Base-by-base conservation (phyloP, 2,888 invertebrate species). In the Parelbella ahira region DNA sequence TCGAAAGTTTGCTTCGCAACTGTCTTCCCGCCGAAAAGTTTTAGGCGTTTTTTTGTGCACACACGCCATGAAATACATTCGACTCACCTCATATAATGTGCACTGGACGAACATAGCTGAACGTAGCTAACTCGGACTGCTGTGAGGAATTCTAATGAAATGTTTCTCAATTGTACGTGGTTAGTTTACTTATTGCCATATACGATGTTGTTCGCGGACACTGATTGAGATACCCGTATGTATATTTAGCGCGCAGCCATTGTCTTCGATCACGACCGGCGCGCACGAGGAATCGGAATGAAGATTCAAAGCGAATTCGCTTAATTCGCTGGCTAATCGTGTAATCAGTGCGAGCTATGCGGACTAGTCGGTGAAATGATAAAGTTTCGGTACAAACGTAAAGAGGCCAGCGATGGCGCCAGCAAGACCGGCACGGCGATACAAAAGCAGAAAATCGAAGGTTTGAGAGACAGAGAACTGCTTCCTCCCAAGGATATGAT, bases 381-480 rank as follows among this genome's bases (percentile, higher is more conserved):
- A 51, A 91, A 91, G 78, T 91, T 91, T 80, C 89, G 91, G 49
- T 91, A 91, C 56, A 91, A 91, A 61, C 89, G 90, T 51, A 91
- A 91, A 69, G 91, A 91, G 65, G 61, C 68, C 46, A 76, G 52
- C 62, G 64, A 64, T 52, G 68, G 68, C 18, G 30, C 34, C 6
- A 49, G 53, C 7, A 75, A 74, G 52, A 70, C 62, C 4, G 76
- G 76, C 19, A 71, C 76, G 12, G 71, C 75, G 44, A 75, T 83
- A 46, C 86, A 84, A 67, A 86, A 86, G 66, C 81, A 80, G 68
- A 87, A 84, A 67, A 83, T 84, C 30, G 87, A 88, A 38, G 83
- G 71, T 51, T 60, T 87, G 9, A 69, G 75, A 42, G 82, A 82
- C 48, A 63, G 80, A 51, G 88, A 88, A 58, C 51, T 88, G 49